A percentile compares a stretch with the other conserved stretches of the same genome.
phyloP scores from a whole-genome alignment of 2,113 vertebrate species.

The Charina bottae region DNA sequence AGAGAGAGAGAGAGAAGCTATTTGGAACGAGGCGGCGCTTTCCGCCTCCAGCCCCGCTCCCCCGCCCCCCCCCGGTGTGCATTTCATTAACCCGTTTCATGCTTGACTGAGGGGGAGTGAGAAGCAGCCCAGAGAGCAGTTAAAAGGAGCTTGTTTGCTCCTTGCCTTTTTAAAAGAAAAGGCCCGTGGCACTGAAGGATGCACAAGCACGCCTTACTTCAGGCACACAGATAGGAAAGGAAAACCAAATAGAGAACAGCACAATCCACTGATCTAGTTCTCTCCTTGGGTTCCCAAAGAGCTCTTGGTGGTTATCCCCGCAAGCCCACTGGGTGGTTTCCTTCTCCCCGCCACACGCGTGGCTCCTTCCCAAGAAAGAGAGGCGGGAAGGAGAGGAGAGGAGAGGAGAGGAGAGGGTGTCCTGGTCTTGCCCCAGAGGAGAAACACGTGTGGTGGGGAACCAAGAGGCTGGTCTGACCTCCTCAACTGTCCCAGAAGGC shows the following conservation, averaged over 20 bases:
- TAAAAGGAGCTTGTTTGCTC: background rate
- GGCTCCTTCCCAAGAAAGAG: too few species aligned
- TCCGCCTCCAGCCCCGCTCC: constrained; percentile 15
- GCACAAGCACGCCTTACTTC: rapidly evolving
- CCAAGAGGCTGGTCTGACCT: too few species aligned
- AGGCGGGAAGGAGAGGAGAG: too few species aligned
- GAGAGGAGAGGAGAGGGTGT: too few species aligned
- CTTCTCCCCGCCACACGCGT: too few species aligned
- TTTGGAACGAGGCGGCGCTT: constrained; percentile 20
- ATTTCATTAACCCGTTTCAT: constrained; percentile 48
- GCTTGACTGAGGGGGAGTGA: background rate
- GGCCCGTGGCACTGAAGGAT: constrained; percentile 57
- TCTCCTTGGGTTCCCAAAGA: background rate
- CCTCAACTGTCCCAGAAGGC: too few species aligned
- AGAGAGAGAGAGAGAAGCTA: background rate
- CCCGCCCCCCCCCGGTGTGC: background rate
- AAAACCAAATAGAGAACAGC: background rate
- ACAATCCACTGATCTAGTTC: background rate
- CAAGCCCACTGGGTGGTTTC: background rate
- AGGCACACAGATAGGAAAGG: rapidly evolving
- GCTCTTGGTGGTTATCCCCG: background rate
- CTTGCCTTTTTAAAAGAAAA: background rate
- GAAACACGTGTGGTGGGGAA: too few species aligned
- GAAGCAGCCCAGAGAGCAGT: background rate
- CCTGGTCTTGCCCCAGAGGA: too few species aligned